Evolutionary conservation across 2,113 vertebrate species (phyloP).

Genomic region (Spea bombifrons): DNA sequence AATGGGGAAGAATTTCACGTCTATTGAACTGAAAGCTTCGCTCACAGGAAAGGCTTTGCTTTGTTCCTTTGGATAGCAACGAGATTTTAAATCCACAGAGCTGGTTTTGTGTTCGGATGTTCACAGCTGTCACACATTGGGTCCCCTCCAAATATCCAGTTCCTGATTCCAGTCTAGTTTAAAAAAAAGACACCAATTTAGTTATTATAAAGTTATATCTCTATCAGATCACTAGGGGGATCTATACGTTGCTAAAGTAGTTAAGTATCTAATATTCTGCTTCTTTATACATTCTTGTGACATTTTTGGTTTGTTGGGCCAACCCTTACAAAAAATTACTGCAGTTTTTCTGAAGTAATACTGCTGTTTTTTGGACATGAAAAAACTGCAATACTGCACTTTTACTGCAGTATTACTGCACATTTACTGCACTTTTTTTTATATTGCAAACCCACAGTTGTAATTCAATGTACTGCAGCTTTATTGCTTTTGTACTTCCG

Average conservation of each 20-base stretch:
- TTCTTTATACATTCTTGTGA: not conserved
- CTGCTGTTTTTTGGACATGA: too few species aligned
- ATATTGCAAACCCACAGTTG: too few species aligned
- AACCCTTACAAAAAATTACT: too few species aligned
- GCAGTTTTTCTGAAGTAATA: too few species aligned
- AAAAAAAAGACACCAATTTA: slow-evolving; percentile 29
- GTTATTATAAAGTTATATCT: not conserved
- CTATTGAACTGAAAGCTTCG: slow-evolving; percentile 13
- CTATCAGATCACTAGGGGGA: too few species aligned
- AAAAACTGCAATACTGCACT: too few species aligned
- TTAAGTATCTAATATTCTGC: not conserved
- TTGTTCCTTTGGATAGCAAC: slow-evolving; percentile 11
- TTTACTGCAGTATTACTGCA: too few species aligned
- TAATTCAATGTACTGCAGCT: too few species aligned
- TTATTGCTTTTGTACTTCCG: too few species aligned
- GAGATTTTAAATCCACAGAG: slow-evolving; percentile 23
- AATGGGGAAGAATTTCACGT: slow-evolving; percentile 6
- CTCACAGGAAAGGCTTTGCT: not conserved
- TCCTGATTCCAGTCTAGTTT: slow-evolving; percentile 32
- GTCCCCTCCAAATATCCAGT: slow-evolving; percentile 37
- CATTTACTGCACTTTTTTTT: too few species aligned
- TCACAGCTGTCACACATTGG: slow-evolving; percentile 41
- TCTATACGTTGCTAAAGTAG: not conserved
- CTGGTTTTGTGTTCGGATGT: slow-evolving; percentile 43
- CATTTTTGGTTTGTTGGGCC: not conserved